Conservation (phyloP, 1,140 invertebrate genomes). For the Ctenoplectra terminalis region DNA sequence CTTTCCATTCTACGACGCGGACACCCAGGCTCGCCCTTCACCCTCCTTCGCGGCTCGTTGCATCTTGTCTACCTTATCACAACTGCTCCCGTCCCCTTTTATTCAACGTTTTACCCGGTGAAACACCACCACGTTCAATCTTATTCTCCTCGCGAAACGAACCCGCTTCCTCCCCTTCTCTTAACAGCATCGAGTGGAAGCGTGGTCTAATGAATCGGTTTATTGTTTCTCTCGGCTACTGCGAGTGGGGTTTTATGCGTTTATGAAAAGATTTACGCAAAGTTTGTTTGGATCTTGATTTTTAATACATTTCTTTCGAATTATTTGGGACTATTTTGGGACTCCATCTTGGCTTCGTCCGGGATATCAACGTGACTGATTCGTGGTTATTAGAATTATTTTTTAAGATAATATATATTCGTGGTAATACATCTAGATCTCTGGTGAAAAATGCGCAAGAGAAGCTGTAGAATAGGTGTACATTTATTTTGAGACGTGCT, state of each 20-base stretch:
- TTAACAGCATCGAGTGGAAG: background rate
- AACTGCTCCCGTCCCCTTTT: background rate
- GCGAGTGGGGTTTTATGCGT: background rate
- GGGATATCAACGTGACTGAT: too few relatives aligned
- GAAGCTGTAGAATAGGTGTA: too few relatives aligned
- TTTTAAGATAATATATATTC: too few relatives aligned
- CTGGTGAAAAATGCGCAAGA: too few relatives aligned
- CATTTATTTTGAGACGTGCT: too few relatives aligned
- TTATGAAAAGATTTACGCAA: too few relatives aligned
- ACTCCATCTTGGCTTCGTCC: too few relatives aligned
- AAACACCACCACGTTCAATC: conserved; percentile 14
- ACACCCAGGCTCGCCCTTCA: background rate
- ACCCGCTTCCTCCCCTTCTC: background rate
- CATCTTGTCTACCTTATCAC: conserved; percentile 17
- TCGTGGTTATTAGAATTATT: too few relatives aligned
- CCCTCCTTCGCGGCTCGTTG: conserved; percentile 6
- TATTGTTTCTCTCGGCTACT: background rate
- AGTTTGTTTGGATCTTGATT: background rate
- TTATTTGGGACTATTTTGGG: background rate
- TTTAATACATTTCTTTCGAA: background rate
- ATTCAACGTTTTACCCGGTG: conserved; percentile 24
- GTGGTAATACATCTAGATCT: too few relatives aligned
- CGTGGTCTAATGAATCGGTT: conserved; percentile 19
- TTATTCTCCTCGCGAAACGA: background rate
- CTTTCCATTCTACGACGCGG: background rate